Conservation (phyloP, 2,888 invertebrate genomes). For the Tetragonula carbonaria region DNA sequence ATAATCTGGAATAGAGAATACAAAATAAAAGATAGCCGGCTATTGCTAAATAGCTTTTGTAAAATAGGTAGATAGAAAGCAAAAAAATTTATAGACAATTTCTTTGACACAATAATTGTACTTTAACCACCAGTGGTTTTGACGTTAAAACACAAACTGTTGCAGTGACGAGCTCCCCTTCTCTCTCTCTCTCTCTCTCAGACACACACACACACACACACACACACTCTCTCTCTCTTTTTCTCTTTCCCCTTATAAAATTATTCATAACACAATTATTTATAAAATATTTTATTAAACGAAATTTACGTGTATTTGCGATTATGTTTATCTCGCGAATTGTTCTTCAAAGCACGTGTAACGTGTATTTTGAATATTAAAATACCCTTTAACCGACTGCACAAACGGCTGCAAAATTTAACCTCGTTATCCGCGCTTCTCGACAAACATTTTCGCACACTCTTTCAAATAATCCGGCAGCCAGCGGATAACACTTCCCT, state of each 20-base stretch:
- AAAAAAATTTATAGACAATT: no score
- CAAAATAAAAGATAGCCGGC: no score
- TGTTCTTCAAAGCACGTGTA: not conserved
- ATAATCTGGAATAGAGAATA: no score
- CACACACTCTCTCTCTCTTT: no score
- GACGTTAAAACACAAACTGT: not conserved
- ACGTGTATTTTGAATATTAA: not conserved
- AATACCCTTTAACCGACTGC: not conserved
- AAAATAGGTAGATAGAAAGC: not conserved
- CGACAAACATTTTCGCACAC: conserved; percentile 3
- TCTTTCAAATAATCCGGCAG: conserved; percentile 14
- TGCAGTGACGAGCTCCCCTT: not conserved
- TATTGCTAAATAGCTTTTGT: no score
- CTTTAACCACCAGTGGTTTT: not conserved
- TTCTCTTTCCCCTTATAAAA: no score
- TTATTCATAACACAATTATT: not conserved
- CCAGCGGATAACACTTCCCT: not conserved
- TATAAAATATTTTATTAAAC: not conserved
- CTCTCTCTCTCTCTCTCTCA: no score
- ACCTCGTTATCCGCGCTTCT: not conserved
- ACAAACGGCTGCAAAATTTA: conserved; percentile 8
- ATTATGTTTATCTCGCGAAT: not conserved
- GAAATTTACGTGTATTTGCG: not conserved
- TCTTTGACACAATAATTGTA: not conserved
- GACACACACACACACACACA: no score